These are phyloP conservation scores for Allacma fusca DNA, from an alignment of 2,888 invertebrate species.

Conservation along the genomic window DNA sequence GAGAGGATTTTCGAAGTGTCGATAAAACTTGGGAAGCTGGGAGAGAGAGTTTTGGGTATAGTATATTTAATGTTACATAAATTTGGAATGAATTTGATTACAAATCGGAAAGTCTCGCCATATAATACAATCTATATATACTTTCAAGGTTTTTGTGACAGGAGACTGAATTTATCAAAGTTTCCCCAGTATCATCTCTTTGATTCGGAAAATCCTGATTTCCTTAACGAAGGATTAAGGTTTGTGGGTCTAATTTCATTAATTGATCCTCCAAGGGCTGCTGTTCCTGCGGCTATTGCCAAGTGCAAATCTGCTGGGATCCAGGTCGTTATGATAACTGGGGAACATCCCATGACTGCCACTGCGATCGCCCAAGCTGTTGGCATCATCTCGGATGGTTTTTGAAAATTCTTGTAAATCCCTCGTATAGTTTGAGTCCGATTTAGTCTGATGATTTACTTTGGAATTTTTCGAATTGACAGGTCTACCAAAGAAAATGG, in stretches of 20 bases:
- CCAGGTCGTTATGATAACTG: constrained; percentile 72
- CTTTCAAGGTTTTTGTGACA: constrained; percentile 65
- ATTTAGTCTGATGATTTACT: not conserved
- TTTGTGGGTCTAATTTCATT: constrained; percentile 75
- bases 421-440: not conserved
- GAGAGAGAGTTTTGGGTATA: constrained; percentile 79
- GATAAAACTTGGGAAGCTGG: constrained; percentile 81
- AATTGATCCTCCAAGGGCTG: constrained; percentile 76
- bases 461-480: not conserved
- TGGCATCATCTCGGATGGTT: constrained; percentile 74
- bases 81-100: too few relatives aligned
- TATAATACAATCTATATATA: too few relatives aligned
- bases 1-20: constrained; percentile 73
- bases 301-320: constrained; percentile 82
- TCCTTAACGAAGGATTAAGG: constrained; percentile 67
- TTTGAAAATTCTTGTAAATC: not conserved
- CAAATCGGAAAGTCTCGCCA: too few relatives aligned
- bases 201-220: constrained; percentile 70
- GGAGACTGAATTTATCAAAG: constrained; percentile 64
- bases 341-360: constrained; percentile 95
- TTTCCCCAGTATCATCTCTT: constrained; percentile 70
- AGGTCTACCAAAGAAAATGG: constrained; percentile 59
- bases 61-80: not conserved
- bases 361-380: constrained; percentile 94
- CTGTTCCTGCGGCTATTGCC: constrained; percentile 74